Percentiles rank a stretch among this genome's conserved stretches.
Conservation (phyloP, 2,888 invertebrate genomes). For the Amblyteles armatorius region DNA sequence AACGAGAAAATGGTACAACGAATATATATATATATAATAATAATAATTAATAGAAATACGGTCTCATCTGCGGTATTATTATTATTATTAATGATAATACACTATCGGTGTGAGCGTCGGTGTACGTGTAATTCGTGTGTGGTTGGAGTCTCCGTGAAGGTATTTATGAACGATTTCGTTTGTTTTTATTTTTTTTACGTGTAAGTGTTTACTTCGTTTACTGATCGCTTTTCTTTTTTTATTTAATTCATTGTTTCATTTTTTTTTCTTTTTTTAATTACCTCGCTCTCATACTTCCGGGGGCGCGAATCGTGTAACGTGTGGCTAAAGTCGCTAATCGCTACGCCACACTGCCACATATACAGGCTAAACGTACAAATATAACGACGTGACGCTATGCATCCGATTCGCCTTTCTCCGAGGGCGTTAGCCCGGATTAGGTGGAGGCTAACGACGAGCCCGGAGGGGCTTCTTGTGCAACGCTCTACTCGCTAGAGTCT, state of each 20-base stretch:
- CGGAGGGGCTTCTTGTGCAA: conserved; percentile 51
- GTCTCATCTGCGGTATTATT: conserved; percentile 62
- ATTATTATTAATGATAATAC: conserved; percentile 75
- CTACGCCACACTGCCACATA: conserved; percentile 81
- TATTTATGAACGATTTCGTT: conserved; percentile 47
- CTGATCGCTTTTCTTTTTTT: conserved; percentile 34
- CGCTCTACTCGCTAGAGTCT: conserved; percentile 81
- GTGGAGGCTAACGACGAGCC: conserved; percentile 31
- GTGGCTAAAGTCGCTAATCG: conserved; percentile 76
- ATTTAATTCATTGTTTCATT: conserved; percentile 2
- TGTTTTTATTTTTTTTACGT: conserved; percentile 27
- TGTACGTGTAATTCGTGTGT: conserved; percentile 63
- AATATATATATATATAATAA: conserved; percentile 58
- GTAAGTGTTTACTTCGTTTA: conserved; percentile 45
- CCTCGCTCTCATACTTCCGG: conserved; percentile 38
- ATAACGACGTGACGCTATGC: conserved; percentile 80
- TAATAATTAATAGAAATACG: conserved; percentile 65
- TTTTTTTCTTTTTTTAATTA: conserved; percentile 24
- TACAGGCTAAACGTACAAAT: conserved; percentile 81
- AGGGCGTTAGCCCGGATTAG: conserved; percentile 67
- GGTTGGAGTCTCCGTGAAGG: conserved; percentile 3
- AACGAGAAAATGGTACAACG: conserved; percentile 77
- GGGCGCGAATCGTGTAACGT: conserved; percentile 43
- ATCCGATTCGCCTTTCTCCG: conserved; percentile 62
- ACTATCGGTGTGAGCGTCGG: conserved; percentile 75